A percentile compares a stretch with the other conserved stretches of the same genome.
phyloP scores from a whole-genome alignment of 2,797 vertebrate species.

The Myiothlypis chrysogaster region DNA sequence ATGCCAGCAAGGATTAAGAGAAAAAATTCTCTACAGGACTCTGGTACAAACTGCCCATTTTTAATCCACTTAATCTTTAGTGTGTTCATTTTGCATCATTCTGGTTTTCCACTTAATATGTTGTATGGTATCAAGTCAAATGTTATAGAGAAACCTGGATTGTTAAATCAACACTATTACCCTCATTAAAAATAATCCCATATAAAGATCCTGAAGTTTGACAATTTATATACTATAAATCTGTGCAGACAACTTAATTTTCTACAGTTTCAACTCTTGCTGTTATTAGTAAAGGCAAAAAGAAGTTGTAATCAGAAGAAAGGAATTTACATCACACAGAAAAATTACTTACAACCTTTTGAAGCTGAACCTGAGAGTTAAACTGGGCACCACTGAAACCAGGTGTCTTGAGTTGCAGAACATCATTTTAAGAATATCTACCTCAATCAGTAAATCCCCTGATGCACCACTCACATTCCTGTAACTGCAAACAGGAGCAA shows the following conservation, averaged over 20 bases:
- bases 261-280: not conserved
- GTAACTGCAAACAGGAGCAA: not conserved
- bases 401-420: not conserved
- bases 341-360: not conserved
- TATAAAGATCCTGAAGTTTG: not conserved
- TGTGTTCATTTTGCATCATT: not conserved
- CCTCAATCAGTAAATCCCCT: not conserved
- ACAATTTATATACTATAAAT: not conserved
- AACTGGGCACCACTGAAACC: not conserved
- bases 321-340: not conserved
- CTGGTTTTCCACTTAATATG: not conserved
- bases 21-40: not conserved
- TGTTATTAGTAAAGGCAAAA: not conserved
- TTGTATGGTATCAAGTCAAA: not conserved
- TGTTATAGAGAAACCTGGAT: not conserved
- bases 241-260: not conserved
- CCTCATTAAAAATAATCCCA: not conserved
- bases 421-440: not conserved
- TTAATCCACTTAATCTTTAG: not conserved
- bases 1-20: not conserved
- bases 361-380: not conserved
- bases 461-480: not conserved
- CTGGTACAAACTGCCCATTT: not conserved
- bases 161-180: conserved; percentile 9
- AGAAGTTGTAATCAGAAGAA: not conserved